Percentiles rank a stretch among this genome's conserved stretches.
Evolutionary conservation across 2,888 invertebrate genomes (phyloP).

Genomic region (Hymenopus coronatus): DNA sequence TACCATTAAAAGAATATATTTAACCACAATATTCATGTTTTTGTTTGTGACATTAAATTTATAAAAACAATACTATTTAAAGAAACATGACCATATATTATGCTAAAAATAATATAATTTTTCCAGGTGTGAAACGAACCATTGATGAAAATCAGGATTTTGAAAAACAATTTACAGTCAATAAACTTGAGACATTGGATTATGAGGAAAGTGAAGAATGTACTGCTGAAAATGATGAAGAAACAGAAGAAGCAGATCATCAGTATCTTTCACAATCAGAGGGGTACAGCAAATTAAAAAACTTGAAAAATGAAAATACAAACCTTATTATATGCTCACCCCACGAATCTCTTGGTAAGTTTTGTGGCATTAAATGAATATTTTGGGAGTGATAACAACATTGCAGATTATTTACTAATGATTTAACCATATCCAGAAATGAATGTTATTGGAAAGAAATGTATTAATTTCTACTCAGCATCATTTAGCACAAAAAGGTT

Average conservation of each 20-base stretch:
- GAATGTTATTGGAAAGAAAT: too few species aligned
- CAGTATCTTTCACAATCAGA: not conserved
- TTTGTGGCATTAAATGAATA: not conserved
- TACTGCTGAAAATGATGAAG: not conserved
- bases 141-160: not conserved
- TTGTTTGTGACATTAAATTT: too few species aligned
- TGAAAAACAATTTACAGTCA: not conserved
- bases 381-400: not conserved
- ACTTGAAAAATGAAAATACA: not conserved
- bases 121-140: not conserved
- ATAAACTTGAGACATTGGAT: not conserved
- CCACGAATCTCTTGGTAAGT: constrained; percentile 10
- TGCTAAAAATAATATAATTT: not conserved
- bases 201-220: not conserved
- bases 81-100: too few species aligned
- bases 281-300: not conserved
- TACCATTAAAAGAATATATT: too few species aligned
- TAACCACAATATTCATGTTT: too few species aligned
- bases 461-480: too few species aligned
- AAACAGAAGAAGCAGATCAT: not conserved
- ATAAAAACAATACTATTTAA: too few species aligned
- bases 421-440: too few species aligned
- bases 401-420: not conserved
- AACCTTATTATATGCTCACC: constrained; percentile 10
- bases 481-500: too few species aligned